Conservation (phyloP, 2,113 vertebrate genomes). For the Ramphastos sulfuratus region DNA sequence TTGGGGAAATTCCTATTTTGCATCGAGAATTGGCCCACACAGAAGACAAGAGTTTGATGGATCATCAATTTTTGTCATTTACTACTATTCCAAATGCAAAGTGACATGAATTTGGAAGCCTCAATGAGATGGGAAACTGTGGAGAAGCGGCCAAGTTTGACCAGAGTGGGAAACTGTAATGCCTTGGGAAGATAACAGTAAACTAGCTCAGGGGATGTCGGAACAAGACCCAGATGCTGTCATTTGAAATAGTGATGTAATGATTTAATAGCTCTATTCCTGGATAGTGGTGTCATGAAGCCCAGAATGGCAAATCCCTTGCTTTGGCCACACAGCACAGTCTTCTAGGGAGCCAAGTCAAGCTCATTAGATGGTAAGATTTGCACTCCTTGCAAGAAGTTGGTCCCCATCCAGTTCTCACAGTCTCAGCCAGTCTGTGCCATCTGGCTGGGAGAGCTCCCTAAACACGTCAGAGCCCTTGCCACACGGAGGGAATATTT, state of each 20-base stretch:
- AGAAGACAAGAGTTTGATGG: background rate
- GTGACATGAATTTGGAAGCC: constrained; percentile 31
- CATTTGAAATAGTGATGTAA: background rate
- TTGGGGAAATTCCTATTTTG: background rate
- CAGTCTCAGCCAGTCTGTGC: background rate
- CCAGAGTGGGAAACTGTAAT: background rate
- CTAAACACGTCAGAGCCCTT: background rate
- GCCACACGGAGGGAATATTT: background rate
- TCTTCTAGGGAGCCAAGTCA: constrained; percentile 14
- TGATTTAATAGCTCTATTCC: background rate
- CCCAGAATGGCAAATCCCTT: background rate
- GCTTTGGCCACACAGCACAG: background rate
- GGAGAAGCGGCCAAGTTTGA: background rate
- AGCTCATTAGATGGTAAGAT: constrained; percentile 7
- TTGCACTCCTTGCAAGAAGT: background rate
- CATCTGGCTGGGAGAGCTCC: constrained; percentile 18
- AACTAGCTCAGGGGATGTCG: background rate
- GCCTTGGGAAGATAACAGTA: background rate
- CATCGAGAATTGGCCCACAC: background rate
- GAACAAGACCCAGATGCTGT: background rate
- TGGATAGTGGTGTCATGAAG: background rate
- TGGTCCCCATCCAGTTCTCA: constrained; percentile 26
- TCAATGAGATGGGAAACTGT: background rate
- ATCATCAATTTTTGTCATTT: constrained; percentile 14
- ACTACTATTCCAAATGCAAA: constrained; percentile 6